Conservation (phyloP, 2,888 invertebrate genomes). For the Microctonus hyperodae region DNA sequence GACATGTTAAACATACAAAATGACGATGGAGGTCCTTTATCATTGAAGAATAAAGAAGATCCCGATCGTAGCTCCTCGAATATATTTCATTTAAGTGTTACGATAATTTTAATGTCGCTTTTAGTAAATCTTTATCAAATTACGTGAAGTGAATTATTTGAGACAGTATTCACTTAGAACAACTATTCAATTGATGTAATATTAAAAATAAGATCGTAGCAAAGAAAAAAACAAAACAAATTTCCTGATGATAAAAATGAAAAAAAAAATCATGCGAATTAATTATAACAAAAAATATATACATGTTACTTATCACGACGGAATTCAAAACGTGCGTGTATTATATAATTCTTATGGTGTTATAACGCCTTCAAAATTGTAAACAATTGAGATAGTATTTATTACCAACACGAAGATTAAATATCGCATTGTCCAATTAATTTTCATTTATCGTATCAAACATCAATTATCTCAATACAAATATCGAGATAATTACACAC, state of each 20-base stretch:
- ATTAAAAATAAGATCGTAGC: slow-evolving; percentile 33
- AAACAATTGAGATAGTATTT: not conserved
- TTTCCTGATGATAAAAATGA: slow-evolving; percentile 13
- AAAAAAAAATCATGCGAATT: slow-evolving; percentile 19
- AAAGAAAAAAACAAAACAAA: slow-evolving; percentile 21
- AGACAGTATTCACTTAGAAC: slow-evolving; percentile 25
- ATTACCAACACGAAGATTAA: not conserved
- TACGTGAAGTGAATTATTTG: slow-evolving; percentile 46
- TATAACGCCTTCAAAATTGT: slow-evolving; percentile 15
- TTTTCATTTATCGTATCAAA: not conserved
- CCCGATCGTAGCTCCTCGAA: slow-evolving; percentile 20
- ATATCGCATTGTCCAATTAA: not conserved
- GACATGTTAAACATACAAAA: slow-evolving; percentile 61
- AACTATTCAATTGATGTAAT: slow-evolving; percentile 26
- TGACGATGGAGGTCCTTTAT: slow-evolving; percentile 53
- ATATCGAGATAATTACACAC: slow-evolving; percentile 3
- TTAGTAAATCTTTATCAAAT: slow-evolving; percentile 39
- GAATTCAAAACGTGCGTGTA: not conserved
- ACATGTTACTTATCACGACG: not conserved
- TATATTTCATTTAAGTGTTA: slow-evolving; percentile 31
- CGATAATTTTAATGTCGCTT: slow-evolving; percentile 34
- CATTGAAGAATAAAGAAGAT: slow-evolving; percentile 53
- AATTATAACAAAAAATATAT: not conserved
- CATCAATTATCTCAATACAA: not conserved
- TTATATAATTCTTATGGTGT: slow-evolving; percentile 10